Percentiles rank a stretch among this genome's conserved stretches.
phyloP scores from a whole-genome alignment of 2,797 vertebrate genomes.

The Meda fulgida region DNA sequence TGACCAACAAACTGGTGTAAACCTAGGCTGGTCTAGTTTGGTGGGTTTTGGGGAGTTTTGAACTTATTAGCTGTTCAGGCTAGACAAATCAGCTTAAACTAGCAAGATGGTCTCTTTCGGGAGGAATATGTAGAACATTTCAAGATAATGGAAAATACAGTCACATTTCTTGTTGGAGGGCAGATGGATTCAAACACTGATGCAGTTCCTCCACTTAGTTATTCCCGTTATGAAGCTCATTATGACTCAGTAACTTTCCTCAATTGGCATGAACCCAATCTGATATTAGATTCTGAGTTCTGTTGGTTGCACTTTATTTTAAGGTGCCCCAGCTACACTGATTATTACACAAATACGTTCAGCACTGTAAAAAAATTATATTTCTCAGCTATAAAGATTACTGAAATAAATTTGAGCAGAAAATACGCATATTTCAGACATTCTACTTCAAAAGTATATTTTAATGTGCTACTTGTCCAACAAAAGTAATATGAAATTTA shows the following conservation, averaged over 20 bases:
- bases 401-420: background rate
- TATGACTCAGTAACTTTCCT: conserved; percentile 2
- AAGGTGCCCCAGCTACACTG: background rate
- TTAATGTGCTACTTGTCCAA: background rate
- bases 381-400: background rate
- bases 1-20: background rate
- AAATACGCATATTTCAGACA: background rate
- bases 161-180: background rate
- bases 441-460: background rate
- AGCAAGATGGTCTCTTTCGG: background rate
- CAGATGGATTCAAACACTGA: conserved; percentile 1
- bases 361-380: background rate
- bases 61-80: background rate
- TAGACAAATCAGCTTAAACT: background rate
- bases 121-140: background rate
- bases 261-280: background rate
- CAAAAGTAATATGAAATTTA: background rate
- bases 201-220: background rate
- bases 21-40: background rate
- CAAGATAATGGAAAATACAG: background rate
- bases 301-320: background rate
- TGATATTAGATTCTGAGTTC: background rate
- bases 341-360: background rate
- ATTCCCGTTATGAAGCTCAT: background rate
- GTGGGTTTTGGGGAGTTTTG: background rate